Evolutionary conservation across 2,888 invertebrate species (phyloP).

Genomic region (Nebria salina): DNA sequence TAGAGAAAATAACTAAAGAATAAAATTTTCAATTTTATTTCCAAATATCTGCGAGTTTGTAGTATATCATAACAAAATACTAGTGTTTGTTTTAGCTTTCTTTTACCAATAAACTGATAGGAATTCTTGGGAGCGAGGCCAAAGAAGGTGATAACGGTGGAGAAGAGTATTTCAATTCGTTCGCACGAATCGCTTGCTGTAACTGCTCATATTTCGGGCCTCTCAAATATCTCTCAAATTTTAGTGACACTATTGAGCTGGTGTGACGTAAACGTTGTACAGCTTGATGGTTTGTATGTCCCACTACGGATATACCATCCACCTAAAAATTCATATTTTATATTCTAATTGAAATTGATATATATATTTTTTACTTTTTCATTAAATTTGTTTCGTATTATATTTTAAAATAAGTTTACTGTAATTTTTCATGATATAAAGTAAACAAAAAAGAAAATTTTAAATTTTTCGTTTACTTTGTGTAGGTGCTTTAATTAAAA

Average conservation of each 20-base stretch:
- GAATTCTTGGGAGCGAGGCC: conserved; percentile 78
- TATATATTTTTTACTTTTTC: no score
- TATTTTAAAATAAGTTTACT: no score
- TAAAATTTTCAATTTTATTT: background rate
- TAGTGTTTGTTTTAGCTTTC: background rate
- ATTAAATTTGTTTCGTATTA: no score
- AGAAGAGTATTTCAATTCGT: conserved; percentile 71
- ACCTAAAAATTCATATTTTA: conserved; percentile 63
- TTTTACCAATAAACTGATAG: conserved; percentile 75
- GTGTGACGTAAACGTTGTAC: conserved; percentile 88
- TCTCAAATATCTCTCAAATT: conserved; percentile 80
- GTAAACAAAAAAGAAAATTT: no score
- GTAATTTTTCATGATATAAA: no score
- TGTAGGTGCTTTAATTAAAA: no score
- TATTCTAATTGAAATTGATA: no score
- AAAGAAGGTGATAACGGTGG: conserved; percentile 75
- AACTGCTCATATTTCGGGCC: conserved; percentile 89
- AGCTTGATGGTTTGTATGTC: conserved; percentile 94
- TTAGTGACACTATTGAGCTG: conserved; percentile 76
- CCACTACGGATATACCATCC: conserved; percentile 88
- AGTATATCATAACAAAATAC: no score
- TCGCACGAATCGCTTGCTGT: conserved; percentile 80
- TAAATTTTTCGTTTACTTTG: no score
- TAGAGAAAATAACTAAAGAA: background rate
- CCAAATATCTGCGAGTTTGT: background rate